Evolutionary conservation across 2,888 invertebrate genomes (phyloP), one percentile per base, ranked within the genome.

Genomic region (Drosophila greeni): DNA sequence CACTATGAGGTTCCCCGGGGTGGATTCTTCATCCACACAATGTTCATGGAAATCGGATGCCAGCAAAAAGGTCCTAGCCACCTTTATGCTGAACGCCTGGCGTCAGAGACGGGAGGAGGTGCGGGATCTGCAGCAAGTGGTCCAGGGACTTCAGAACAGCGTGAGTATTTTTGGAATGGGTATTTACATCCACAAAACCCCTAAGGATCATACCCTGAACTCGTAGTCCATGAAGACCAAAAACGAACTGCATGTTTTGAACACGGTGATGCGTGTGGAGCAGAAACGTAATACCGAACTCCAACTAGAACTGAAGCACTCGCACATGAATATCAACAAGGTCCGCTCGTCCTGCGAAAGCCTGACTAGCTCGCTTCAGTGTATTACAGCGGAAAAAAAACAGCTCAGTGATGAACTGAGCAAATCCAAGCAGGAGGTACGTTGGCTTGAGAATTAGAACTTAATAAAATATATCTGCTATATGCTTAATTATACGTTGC

Each of bases 71-170:
- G 70, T 86, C 14, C 85, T 88, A 23, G 73, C 85, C 1, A 77
- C 82, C 6, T 72, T 87, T 6, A 84, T 87, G 82, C 45, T 88
- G 24, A 76, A 85, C 52, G 82, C 86, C 5, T 88, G 88, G 88
- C 86, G 88, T 0, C 76, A 75, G 11, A 59, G 86, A 7, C 76
- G 85, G 1, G 75, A 76, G 3, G 87, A 88, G 33, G 85, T 87
- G 3, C 74, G 66, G 5, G 52, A 72, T 16, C 54, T 88, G 29
- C 71, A 70, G 18, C 53, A 73, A 3, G 70, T 74, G 1, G 56
- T 87, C 0, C 73, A 80, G 2, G 56, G 68, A 1, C 62, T 87
- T 0, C 76, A 83, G 51, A 62, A 51, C 18, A 66, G 60, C 9
- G 88, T 87, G 60, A 74, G 80, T 31, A 2, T 8, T 26, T 5